phyloP scores from a whole-genome alignment of 2,888 invertebrate species.

The Parnassius apollo region DNA sequence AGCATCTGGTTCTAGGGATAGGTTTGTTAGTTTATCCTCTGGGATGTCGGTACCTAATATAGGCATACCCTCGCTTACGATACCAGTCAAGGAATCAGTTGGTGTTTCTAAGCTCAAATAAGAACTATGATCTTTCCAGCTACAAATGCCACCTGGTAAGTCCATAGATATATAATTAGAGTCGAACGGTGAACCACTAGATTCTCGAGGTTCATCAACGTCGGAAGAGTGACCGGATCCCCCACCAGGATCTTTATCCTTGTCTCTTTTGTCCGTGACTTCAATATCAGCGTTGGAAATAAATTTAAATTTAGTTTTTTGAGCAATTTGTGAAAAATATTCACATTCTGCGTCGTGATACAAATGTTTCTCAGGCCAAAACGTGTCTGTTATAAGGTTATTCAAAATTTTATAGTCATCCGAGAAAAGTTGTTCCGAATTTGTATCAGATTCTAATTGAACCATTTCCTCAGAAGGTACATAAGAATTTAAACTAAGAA shows the following conservation, averaged over 20 bases:
- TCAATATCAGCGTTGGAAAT: slow-evolving; percentile 43
- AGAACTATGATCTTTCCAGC: slow-evolving; percentile 91
- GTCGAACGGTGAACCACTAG: slow-evolving; percentile 56
- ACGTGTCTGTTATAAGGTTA: slow-evolving; percentile 70
- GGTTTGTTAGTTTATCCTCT: slow-evolving; percentile 78
- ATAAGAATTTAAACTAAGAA: slow-evolving; percentile 30
- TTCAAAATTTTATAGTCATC: slow-evolving; percentile 44
- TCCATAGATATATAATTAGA: slow-evolving; percentile 86
- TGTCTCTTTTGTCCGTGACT: slow-evolving; percentile 76
- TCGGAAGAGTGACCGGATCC: slow-evolving; percentile 78
- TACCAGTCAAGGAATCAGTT: slow-evolving; percentile 44
- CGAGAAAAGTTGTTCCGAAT: slow-evolving; percentile 15
- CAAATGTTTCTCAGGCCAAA: slow-evolving; percentile 82
- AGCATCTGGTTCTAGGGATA: slow-evolving; percentile 66
- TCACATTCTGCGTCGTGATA: slow-evolving; percentile 85
- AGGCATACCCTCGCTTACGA: slow-evolving; percentile 41
- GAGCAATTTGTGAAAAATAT: slow-evolving; percentile 79
- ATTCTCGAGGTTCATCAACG: slow-evolving; percentile 47
- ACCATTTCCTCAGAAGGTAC: slow-evolving; percentile 7
- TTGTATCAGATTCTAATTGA: slow-evolving; percentile 28
- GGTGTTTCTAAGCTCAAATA: slow-evolving; percentile 84
- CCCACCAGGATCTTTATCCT: slow-evolving; percentile 82
- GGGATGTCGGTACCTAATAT: slow-evolving; percentile 47
- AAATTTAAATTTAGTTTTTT: slow-evolving; percentile 55
- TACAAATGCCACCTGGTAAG: slow-evolving; percentile 89